These are phyloP conservation scores for Sisor rabdophorus DNA, from an alignment of 2,113 vertebrate genomes.

Conservation along the genomic window DNA sequence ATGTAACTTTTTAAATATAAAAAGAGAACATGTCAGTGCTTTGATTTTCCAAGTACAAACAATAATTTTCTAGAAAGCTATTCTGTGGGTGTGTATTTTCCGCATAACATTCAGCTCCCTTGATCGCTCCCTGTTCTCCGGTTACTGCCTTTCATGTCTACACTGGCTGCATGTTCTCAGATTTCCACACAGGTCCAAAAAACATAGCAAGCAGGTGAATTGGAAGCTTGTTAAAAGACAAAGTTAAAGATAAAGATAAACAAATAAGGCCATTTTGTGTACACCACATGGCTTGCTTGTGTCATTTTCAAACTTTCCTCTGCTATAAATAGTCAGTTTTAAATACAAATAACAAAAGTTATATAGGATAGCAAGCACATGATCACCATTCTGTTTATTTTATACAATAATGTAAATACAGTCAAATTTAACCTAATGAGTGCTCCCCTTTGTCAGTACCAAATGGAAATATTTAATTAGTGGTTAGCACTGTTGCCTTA, in stretches of 20 bases:
- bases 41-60: slow-evolving; percentile 21
- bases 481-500: no score
- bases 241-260: neutral
- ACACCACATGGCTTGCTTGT: neutral
- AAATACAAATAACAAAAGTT: slow-evolving; percentile 8
- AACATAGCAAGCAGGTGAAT: neutral
- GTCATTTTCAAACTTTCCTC: neutral
- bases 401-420: neutral
- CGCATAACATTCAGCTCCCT: no score
- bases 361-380: neutral
- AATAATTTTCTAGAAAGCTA: slow-evolving; percentile 14
- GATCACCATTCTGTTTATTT: neutral
- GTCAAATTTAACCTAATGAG: neutral
- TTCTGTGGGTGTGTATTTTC: neutral
- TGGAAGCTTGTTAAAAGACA: neutral
- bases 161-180: neutral
- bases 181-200: neutral
- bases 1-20: neutral
- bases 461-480: no score
- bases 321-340: slow-evolving; percentile 1
- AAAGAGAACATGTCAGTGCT: neutral
- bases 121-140: neutral
- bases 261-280: neutral
- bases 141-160: neutral
- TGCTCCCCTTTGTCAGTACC: neutral